Evolutionary conservation across 2,797 vertebrate genomes (phyloP).

Genomic region (Setipinna tenuifilis): DNA sequence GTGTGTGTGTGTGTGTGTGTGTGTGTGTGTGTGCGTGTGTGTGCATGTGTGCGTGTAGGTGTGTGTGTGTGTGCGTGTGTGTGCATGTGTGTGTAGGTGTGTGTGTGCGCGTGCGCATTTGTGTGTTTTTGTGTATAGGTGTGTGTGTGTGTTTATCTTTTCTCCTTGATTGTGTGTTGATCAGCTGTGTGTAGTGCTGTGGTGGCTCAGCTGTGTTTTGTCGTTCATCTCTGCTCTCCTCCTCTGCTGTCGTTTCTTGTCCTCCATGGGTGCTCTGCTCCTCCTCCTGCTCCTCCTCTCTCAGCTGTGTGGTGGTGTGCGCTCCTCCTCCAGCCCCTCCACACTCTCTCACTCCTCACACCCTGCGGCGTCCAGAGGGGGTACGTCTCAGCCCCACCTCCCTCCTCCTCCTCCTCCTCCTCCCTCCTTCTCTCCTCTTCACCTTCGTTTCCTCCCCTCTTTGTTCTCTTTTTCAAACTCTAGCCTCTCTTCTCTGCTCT

Average conservation of each 20-base stretch:
- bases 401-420: constrained; percentile 2
- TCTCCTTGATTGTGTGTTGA: background rate
- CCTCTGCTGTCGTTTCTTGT: background rate
- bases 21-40: too few species aligned
- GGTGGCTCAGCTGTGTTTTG: background rate
- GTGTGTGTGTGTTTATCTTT: background rate
- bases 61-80: background rate
- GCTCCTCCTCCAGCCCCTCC: constrained; percentile 57
- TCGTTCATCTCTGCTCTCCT: background rate
- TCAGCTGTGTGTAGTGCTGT: background rate
- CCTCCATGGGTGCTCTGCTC: background rate
- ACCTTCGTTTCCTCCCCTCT: too few species aligned
- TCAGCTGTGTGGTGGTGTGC: constrained; percentile 48
- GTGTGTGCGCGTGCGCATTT: too few species aligned
- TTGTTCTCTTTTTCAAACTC: too few species aligned
- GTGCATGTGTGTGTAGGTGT: background rate
- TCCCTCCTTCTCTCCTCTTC: background rate
- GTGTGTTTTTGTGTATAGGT: background rate
- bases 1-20: background rate
- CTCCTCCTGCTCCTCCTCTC: background rate
- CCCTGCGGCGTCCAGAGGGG: constrained; percentile 64
- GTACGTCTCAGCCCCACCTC: constrained; percentile 53
- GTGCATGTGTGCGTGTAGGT: background rate
- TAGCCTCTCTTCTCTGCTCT: too few species aligned
- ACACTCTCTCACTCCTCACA: constrained; percentile 68